These are phyloP conservation scores for Perodicticus potto DNA, from an alignment of 2,797 vertebrate genomes.

Conservation along the genomic window DNA sequence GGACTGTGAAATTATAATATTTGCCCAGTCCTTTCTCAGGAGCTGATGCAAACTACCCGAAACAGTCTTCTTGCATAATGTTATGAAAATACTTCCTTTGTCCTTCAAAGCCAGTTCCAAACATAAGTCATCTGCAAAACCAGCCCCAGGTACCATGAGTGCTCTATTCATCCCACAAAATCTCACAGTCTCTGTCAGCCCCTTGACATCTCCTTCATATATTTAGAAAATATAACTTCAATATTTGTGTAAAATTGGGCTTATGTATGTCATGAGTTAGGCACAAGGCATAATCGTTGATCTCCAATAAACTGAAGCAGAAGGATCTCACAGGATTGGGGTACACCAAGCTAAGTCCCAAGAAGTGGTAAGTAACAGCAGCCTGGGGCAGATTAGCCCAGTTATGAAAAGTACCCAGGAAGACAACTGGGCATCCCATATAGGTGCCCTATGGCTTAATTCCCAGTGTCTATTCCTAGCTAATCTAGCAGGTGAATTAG, in stretches of 20 bases:
- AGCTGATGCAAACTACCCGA: not conserved
- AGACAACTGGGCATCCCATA: too few relatives aligned
- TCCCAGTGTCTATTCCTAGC: not conserved
- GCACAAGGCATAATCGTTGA: not conserved
- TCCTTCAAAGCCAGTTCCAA: not conserved
- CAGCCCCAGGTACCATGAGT: not conserved
- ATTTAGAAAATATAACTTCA: not conserved
- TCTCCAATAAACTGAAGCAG: not conserved
- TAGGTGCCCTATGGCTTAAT: not conserved
- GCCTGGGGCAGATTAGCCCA: not conserved
- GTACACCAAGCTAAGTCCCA: not conserved
- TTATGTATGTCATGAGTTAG: not conserved
- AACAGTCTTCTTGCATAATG: not conserved
- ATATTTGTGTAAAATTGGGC: not conserved
- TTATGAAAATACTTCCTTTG: not conserved
- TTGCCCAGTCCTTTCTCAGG: not conserved
- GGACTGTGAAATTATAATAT: not conserved
- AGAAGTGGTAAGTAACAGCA: not conserved
- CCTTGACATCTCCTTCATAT: not conserved
- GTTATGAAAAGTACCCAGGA: not conserved
- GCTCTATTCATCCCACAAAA: not conserved
- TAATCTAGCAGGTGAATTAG: not conserved
- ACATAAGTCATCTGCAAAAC: not conserved
- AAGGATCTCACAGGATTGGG: not conserved
- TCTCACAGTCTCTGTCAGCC: too few relatives aligned